phyloP scores from a whole-genome alignment of 53 echinoderm and acorn worm genomes.

The Stichopus horrens region DNA sequence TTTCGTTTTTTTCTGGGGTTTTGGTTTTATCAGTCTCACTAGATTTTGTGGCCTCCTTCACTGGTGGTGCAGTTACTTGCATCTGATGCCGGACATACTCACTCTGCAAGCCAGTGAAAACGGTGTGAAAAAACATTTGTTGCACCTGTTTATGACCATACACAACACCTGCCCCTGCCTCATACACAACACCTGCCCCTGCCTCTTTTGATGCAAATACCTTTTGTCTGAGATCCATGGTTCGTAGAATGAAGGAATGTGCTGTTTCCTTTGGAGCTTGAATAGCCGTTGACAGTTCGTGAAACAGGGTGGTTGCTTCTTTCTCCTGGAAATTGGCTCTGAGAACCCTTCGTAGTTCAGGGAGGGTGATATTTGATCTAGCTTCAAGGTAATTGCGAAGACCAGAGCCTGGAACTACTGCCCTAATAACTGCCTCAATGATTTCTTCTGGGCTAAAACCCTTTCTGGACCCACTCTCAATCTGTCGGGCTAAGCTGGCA shows the following conservation, averaged over 20 bases:
- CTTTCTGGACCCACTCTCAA: conserved; percentile 53
- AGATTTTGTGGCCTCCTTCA: neutral
- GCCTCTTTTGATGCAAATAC: conserved; percentile 42
- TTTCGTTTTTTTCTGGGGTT: too few species aligned
- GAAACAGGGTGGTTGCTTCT: conserved; percentile 59
- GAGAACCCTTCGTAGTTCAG: conserved; percentile 40
- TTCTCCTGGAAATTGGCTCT: conserved; percentile 58
- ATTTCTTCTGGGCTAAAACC: conserved; percentile 52
- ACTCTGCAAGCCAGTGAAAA: conserved; percentile 54
- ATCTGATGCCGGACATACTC: conserved; percentile 55
- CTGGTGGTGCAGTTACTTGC: neutral
- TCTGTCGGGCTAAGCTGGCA: conserved; percentile 61
- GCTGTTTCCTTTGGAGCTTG: conserved; percentile 54
- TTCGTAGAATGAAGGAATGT: conserved; percentile 58
- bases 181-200: conserved; percentile 3
- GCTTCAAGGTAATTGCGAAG: conserved; percentile 64
- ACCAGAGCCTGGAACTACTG: conserved; percentile 40
- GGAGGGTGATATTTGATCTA: conserved; percentile 34
- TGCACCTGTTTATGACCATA: conserved; percentile 30
- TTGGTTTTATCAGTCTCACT: too few species aligned
- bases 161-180: conserved; percentile 2
- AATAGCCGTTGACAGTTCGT: conserved; percentile 54
- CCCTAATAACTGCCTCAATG: conserved; percentile 51
- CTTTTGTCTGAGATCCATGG: conserved; percentile 67
- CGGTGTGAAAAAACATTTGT: conserved; percentile 59